Evolutionary conservation across 2,888 invertebrate species (phyloP).

Genomic region (Fragum fragum): DNA sequence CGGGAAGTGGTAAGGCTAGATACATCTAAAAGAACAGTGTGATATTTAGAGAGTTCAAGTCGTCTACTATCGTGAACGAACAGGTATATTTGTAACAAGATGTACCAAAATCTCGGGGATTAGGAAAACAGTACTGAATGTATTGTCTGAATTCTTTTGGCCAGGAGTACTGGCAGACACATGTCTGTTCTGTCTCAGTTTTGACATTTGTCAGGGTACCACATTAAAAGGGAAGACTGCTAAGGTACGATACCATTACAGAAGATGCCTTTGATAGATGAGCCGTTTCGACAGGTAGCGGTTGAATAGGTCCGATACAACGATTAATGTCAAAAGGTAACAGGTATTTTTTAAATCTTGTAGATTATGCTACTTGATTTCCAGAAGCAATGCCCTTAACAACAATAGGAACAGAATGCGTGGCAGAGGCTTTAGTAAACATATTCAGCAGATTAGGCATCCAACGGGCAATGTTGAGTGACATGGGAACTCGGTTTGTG

Average conservation of each 20-base stretch:
- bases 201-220: constrained; percentile 26
- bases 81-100: no score
- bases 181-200: neutral
- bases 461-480: constrained; percentile 66
- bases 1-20: no score
- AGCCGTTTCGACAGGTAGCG: constrained; percentile 25
- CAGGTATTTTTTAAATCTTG: constrained; percentile 61
- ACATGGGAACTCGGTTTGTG: constrained; percentile 68
- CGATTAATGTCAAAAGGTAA: constrained; percentile 59
- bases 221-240: constrained; percentile 20
- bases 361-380: constrained; percentile 69
- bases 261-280: constrained; percentile 25
- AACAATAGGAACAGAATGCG: constrained; percentile 59
- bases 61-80: no score
- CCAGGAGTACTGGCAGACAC: constrained; percentile 14
- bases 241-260: constrained; percentile 21
- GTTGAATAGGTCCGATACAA: constrained; percentile 60
- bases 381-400: constrained; percentile 67
- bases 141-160: no score
- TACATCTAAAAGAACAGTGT: no score
- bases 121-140: no score
- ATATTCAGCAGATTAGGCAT: constrained; percentile 63
- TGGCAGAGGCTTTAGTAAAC: constrained; percentile 66
- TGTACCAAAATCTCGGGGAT: no score
- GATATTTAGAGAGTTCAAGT: no score